Conservation (phyloP, 1,140 invertebrate genomes). For the Drosophila kohkoa region DNA sequence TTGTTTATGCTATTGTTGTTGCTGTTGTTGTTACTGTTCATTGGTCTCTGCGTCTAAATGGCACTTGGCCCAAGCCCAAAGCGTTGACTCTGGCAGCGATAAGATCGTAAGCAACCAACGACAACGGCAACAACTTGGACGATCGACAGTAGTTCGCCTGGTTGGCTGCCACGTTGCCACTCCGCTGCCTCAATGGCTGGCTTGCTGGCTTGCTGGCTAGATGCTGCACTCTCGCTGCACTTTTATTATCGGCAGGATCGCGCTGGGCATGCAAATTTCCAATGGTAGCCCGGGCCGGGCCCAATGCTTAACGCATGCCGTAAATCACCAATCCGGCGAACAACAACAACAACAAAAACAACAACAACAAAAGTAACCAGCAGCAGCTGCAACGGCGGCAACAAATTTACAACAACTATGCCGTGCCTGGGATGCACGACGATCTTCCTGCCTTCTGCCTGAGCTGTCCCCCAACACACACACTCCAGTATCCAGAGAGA, state of each 20-base stretch:
- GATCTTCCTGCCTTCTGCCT: conserved; percentile 34
- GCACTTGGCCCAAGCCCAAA: conserved; percentile 77
- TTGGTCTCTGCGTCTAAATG: conserved; percentile 77
- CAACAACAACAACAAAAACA: conserved; percentile 30
- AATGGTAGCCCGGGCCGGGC: conserved; percentile 59
- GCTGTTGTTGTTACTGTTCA: conserved; percentile 48
- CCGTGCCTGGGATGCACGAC: conserved; percentile 75
- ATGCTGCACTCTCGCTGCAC: conserved; percentile 42
- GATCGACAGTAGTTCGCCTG: conserved; percentile 51
- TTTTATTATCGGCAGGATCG: conserved; percentile 83
- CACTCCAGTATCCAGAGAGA: conserved; percentile 6
- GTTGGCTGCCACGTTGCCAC: conserved; percentile 16
- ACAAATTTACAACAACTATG: conserved; percentile 83
- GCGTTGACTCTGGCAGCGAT: conserved; percentile 74
- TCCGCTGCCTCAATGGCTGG: conserved; percentile 12
- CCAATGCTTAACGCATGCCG: conserved; percentile 74
- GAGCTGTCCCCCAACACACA: neutral
- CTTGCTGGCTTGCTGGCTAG: conserved; percentile 22
- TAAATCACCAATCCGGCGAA: conserved; percentile 71
- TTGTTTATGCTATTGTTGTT: conserved; percentile 25
- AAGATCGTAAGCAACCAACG: conserved; percentile 70
- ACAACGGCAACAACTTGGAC: conserved; percentile 32
- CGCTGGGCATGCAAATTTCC: conserved; percentile 82
- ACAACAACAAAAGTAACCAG: conserved; percentile 35
- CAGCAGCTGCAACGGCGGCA: conserved; percentile 65